Base-by-base conservation (phyloP, 2,888 invertebrate genomes). In the Dicycla oo region DNA sequence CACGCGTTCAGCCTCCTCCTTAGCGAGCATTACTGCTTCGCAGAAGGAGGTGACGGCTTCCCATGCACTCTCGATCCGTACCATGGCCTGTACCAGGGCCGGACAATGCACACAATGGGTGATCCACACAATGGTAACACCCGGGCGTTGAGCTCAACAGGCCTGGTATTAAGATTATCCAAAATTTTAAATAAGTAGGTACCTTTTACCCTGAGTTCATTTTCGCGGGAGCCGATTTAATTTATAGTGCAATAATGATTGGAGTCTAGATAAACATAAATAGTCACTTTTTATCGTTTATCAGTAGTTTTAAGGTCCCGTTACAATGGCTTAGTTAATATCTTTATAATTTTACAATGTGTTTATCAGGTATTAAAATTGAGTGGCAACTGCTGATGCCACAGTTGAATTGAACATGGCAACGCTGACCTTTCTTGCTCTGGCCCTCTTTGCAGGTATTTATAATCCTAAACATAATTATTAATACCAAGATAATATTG, bases 401-500 rank as follows among this genome's bases (percentile, higher is more conserved):
- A 3, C 78, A 78, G 70, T 78, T 62, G 40, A 67, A 43, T 30
- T 34, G 23, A 58, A 71, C 23, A 79, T 79, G 82, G 78, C 78
- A 38, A 30, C 60, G 71, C 26, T 49, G 45, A 64, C 11, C 7
- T 26, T 81, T 3, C 66, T 79, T 13, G 71, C 26, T 40, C 26
- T 79, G 71, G 47, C 38, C 1, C 56, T 79, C 8, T 64, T 81
- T n/a, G 82, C 78, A 81, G 78, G 78, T 79, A 81, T 54, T 66
- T 79, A 53, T 77, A 15, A 34, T 49, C 3, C 10, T 47, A 18
- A 53, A 49, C 34, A 53, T 8, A 1, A 10, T 8, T 20, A 20
- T 47, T 47, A 45, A 20, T 45, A 10, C 20, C 20, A 10, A n/a
- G 1, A 34, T 30, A 0, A 30, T 11, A 3, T 8, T 5, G 7